These are phyloP conservation scores for Eristalis tenax DNA, from an alignment of 2,888 invertebrate genomes.

Conservation along the genomic window DNA sequence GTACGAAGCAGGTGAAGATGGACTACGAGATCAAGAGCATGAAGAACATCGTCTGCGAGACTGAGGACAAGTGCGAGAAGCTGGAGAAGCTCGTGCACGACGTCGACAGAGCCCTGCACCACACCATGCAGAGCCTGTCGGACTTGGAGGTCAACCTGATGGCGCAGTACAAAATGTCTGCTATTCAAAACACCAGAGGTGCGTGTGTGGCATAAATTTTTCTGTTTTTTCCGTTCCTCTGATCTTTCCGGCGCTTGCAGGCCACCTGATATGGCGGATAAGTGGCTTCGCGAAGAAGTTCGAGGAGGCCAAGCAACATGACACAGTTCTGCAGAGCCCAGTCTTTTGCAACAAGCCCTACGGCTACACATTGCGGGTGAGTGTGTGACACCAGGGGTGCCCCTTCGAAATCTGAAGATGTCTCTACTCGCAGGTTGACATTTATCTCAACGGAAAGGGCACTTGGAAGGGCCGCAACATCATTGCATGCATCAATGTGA, in stretches of 20 bases:
- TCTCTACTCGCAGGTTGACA: slow-evolving; percentile 83
- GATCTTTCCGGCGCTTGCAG: slow-evolving; percentile 69
- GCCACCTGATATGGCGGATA: slow-evolving; percentile 88
- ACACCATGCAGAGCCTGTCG: slow-evolving; percentile 81
- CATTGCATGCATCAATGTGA: slow-evolving; percentile 86
- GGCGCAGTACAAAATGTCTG: slow-evolving; percentile 78
- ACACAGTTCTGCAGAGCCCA: slow-evolving; percentile 85
- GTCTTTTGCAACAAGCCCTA: slow-evolving; percentile 87
- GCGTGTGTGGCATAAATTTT: not conserved
- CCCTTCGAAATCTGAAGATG: not conserved
- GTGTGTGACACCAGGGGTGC: slow-evolving; percentile 37
- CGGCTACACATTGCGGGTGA: slow-evolving; percentile 88
- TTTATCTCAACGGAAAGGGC: slow-evolving; percentile 88
- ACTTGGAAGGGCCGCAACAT: slow-evolving; percentile 89
- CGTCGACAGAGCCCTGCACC: slow-evolving; percentile 80
- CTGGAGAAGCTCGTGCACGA: slow-evolving; percentile 80
- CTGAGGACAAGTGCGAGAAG: slow-evolving; percentile 82
- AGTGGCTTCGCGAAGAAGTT: slow-evolving; percentile 85
- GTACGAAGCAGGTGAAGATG: slow-evolving; percentile 81
- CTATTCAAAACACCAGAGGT: slow-evolving; percentile 79
- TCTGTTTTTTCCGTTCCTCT: not conserved
- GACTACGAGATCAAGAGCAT: slow-evolving; percentile 82
- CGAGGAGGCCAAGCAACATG: slow-evolving; percentile 86
- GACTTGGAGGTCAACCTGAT: slow-evolving; percentile 81
- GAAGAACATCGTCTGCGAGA: slow-evolving; percentile 82